phyloP scores from a whole-genome alignment of 1,140 invertebrate species.

The Drosophila kepulauana region DNA sequence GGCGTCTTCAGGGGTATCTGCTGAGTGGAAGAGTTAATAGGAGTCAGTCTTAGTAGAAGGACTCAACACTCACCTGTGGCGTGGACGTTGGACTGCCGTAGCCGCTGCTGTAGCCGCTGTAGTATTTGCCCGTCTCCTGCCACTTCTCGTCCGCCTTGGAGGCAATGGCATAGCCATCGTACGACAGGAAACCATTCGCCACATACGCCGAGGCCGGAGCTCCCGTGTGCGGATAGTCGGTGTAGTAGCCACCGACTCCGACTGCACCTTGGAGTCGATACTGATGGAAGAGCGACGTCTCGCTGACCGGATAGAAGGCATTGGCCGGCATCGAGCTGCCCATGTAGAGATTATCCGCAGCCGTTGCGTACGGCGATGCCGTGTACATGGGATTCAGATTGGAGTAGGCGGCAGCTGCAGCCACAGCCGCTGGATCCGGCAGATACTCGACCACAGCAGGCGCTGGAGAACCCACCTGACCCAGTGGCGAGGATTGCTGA shows the following conservation, averaged over 20 bases:
- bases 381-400: constrained; percentile 93
- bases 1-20: constrained; percentile 83
- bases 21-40: constrained; percentile 20
- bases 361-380: constrained; percentile 86
- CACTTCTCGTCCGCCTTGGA: constrained; percentile 84
- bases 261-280: constrained; percentile 89
- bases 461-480: constrained; percentile 85
- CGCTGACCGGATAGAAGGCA: constrained; percentile 91
- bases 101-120: constrained; percentile 80
- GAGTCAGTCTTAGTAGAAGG: too few relatives aligned
- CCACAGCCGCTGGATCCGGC: constrained; percentile 88
- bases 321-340: constrained; percentile 88
- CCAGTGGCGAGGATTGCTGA: constrained; percentile 76
- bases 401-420: constrained; percentile 91
- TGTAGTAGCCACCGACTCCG: constrained; percentile 88
- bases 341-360: constrained; percentile 90
- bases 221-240: constrained; percentile 88
- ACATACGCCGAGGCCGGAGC: constrained; percentile 87
- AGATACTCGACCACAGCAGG: constrained; percentile 88
- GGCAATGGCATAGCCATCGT: constrained; percentile 83
- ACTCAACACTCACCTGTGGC: constrained; percentile 66
- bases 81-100: constrained; percentile 84
- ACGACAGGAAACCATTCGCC: constrained; percentile 91
- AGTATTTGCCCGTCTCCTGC: constrained; percentile 84
- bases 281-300: constrained; percentile 93